These are phyloP conservation scores for Lasioglossum lativentre DNA, from an alignment of 2,888 invertebrate genomes.

Conservation along the genomic window DNA sequence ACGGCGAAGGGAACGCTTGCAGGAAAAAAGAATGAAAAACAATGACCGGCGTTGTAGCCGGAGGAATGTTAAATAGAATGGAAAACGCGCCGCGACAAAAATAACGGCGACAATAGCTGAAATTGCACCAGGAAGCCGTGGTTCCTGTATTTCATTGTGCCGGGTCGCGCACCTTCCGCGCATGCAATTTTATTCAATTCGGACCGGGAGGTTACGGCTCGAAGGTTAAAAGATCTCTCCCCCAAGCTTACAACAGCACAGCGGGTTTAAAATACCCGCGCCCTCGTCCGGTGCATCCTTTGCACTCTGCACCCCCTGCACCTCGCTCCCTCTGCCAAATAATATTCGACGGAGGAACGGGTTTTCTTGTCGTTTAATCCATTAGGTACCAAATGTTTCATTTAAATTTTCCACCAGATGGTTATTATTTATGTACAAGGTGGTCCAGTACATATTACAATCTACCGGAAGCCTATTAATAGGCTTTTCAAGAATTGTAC, in stretches of 20 bases:
- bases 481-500: too few relatives aligned
- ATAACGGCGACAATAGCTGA: slow-evolving; percentile 43
- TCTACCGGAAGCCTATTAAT: too few relatives aligned
- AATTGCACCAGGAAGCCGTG: slow-evolving; percentile 61
- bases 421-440: too few relatives aligned
- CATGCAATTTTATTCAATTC: slow-evolving; percentile 49
- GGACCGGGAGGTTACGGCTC: slow-evolving; percentile 29
- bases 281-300: not conserved
- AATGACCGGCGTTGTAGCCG: slow-evolving; percentile 29
- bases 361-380: not conserved
- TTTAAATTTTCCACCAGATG: too few relatives aligned
- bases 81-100: slow-evolving; percentile 30
- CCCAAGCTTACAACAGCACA: not conserved
- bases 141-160: slow-evolving; percentile 56
- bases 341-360: not conserved
- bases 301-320: not conserved
- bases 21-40: slow-evolving; percentile 20
- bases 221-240: slow-evolving; percentile 40
- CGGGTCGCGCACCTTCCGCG: slow-evolving; percentile 45
- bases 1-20: not conserved
- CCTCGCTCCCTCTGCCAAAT: not conserved
- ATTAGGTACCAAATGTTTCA: too few relatives aligned
- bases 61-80: slow-evolving; percentile 49
- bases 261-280: slow-evolving; percentile 16
- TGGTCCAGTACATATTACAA: too few relatives aligned